Conservation (phyloP, 2,797 vertebrate genomes). For the Staurois parvus region DNA sequence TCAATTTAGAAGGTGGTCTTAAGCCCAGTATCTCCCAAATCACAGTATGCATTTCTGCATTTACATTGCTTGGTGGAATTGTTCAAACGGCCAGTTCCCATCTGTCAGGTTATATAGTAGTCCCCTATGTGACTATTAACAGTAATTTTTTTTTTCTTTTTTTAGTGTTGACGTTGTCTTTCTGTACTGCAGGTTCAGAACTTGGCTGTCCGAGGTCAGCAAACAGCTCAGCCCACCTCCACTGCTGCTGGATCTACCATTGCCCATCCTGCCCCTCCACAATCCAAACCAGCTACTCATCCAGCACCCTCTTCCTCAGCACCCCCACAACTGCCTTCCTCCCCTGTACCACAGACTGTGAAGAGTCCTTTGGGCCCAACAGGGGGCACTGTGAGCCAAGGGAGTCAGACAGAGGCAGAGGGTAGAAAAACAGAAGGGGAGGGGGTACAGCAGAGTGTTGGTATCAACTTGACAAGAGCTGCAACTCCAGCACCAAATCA, state of each 20-base stretch:
- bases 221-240: conserved; percentile 76
- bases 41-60: too few relatives aligned
- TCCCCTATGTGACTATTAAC: too few relatives aligned
- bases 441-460: conserved; percentile 75
- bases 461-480: conserved; percentile 81
- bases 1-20: not conserved
- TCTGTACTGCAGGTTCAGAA: conserved; percentile 89
- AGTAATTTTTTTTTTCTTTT: not conserved
- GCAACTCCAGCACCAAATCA: conserved; percentile 82
- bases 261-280: conserved; percentile 73
- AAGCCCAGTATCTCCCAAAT: too few relatives aligned
- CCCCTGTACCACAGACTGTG: conserved; percentile 66
- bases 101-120: too few relatives aligned
- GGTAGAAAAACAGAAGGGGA: conserved; percentile 78
- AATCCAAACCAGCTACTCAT: conserved; percentile 71
- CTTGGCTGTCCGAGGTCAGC: conserved; percentile 88
- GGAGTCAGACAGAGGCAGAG: conserved; percentile 80
- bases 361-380: conserved; percentile 70
- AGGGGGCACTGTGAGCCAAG: conserved; percentile 73
- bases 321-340: conserved; percentile 72
- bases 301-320: conserved; percentile 71
- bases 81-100: too few relatives aligned
- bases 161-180: conserved; percentile 4
- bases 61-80: not conserved
- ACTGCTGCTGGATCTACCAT: conserved; percentile 75